These are phyloP conservation scores for Dichetophora obliterata DNA, from an alignment of 2,888 invertebrate genomes.

Conservation along the genomic window DNA sequence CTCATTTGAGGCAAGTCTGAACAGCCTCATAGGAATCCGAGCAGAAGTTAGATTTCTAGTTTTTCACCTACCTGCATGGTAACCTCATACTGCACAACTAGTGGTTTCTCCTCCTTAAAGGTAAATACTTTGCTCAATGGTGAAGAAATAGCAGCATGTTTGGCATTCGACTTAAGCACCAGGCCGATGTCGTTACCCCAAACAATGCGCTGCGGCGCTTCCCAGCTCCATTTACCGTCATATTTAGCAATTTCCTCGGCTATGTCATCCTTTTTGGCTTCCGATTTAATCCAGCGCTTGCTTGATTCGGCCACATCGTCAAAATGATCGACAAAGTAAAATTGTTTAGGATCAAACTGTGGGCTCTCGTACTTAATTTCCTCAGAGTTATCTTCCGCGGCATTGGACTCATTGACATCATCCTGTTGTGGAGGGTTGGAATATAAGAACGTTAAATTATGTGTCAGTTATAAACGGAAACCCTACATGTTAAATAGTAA, in stretches of 20 bases:
- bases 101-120: constrained; percentile 82
- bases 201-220: constrained; percentile 81
- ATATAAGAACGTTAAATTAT: not conserved
- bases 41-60: not conserved
- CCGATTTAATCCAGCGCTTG: constrained; percentile 87
- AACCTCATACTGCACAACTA: constrained; percentile 94
- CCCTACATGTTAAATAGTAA: not conserved
- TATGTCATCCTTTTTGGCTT: constrained; percentile 89
- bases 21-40: too few species aligned
- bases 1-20: too few species aligned
- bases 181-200: constrained; percentile 88
- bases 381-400: constrained; percentile 50
- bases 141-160: constrained; percentile 94
- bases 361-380: constrained; percentile 78
- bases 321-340: constrained; percentile 88
- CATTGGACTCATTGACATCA: constrained; percentile 43
- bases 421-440: constrained; percentile 52
- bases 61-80: constrained; percentile 77
- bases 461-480: not conserved
- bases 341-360: constrained; percentile 73
- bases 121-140: constrained; percentile 83
- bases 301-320: constrained; percentile 81
- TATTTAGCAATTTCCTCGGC: constrained; percentile 95
- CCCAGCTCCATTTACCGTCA: constrained; percentile 83
- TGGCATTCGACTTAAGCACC: constrained; percentile 93